Evolutionary conservation across 2,888 invertebrate genomes (phyloP), one percentile per base, ranked within the genome.

Genomic region (Choreutis nemorana): DNA sequence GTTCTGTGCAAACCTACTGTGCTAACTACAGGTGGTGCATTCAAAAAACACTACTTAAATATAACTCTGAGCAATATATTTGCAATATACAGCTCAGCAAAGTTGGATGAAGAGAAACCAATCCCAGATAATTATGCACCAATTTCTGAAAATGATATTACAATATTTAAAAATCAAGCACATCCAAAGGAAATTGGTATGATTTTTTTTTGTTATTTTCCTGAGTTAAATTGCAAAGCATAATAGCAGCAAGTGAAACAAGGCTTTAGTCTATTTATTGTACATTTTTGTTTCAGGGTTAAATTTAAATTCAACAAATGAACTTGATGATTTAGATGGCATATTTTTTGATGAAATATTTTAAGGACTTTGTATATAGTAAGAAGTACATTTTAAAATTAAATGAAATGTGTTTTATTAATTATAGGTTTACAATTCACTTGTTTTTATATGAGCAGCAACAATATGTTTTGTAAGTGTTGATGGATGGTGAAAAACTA

Each of bases 11-110:
- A 59, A 36, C 75, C 78, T 2, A 77, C 78, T 30, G 66, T 78
- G n/a, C 44, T 78, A 5, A 78, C 72, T 14, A 77, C 73, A 2
- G 78, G 78, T 1, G 55, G 67, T 39, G 61, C 73, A 5, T 70
- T 62, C 29, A 78, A 78, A 26, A 77, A 72, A 35, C 71, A 78
- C 39, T 78, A 78, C 38, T 46, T 78, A 8, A 78, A 73, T 38
- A 75, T 78, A 35, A 78, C 77, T 20, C 33, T 75, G 14, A 63
- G 62, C 42, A 78, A 78, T 46, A 70, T 78, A 32, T 44, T 55
- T 30, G 68, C 71, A 9, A 47, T 78, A 36, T 77, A 73, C 34
- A 75, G 75, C 42, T 65, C 66, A 20, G 48, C 58, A 15, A 42
- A 66, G 7, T 26, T 67, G 4, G 33, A 43, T 1, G 37, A 45